Evolutionary conservation across 1,140 invertebrate genomes (phyloP).

Genomic region (Centruroides sculpturatus): DNA sequence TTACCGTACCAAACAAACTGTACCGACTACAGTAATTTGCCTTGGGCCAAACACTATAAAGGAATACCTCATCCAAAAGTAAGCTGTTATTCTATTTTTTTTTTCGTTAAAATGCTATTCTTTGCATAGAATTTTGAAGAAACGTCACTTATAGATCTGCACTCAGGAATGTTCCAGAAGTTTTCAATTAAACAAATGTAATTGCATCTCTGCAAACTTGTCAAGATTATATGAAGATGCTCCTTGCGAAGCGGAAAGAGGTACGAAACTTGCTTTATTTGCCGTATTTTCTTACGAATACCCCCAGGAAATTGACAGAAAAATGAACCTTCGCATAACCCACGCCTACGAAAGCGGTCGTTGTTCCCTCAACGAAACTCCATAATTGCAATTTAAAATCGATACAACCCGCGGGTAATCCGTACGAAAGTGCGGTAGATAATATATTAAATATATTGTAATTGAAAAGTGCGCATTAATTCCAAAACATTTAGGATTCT

Average conservation of each 20-base stretch:
- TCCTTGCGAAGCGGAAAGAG: slow-evolving; percentile 11
- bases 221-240: slow-evolving; percentile 11
- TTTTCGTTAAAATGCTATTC: no score
- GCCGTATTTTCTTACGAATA: no score
- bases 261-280: neutral
- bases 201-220: slow-evolving; percentile 15
- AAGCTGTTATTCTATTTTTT: neutral
- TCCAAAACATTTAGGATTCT: slow-evolving; percentile 1
- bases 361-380: no score
- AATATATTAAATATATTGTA: no score
- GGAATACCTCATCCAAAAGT: slow-evolving; percentile 8
- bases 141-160: slow-evolving; percentile 4
- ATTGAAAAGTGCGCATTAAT: no score
- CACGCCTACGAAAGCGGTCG: no score
- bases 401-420: no score
- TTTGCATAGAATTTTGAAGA: no score
- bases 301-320: no score
- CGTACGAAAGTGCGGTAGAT: no score
- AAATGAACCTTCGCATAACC: no score
- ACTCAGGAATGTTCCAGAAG: slow-evolving; percentile 13
- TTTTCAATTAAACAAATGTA: slow-evolving; percentile 11
- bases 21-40: slow-evolving; percentile 9
- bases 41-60: slow-evolving; percentile 9
- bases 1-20: slow-evolving; percentile 17
- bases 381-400: no score